Evolutionary conservation across 1,140 invertebrate genomes (phyloP).

Genomic region (Spodoptera frugiperda): DNA sequence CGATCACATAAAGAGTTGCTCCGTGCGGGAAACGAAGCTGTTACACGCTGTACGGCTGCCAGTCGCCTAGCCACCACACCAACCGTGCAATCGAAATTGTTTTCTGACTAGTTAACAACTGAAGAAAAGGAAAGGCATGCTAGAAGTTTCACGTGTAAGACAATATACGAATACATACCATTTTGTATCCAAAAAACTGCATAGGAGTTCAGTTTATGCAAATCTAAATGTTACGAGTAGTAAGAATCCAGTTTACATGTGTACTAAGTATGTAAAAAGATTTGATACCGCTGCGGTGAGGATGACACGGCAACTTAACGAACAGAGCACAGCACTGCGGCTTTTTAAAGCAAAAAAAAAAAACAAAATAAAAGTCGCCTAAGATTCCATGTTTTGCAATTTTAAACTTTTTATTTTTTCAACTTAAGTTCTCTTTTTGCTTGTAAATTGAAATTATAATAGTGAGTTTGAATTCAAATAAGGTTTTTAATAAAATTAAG

Average conservation of each 20-base stretch:
- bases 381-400: conserved; percentile 29
- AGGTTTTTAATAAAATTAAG: conserved; percentile 31
- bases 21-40: too few species aligned
- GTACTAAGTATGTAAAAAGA: too few species aligned
- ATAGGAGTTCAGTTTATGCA: neutral
- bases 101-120: too few species aligned
- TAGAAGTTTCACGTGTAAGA: neutral
- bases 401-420: conserved; percentile 27
- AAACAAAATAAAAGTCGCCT: conserved; percentile 7
- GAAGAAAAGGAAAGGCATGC: too few species aligned
- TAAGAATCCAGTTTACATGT: neutral
- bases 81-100: too few species aligned
- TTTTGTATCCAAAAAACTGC: neutral
- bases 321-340: neutral
- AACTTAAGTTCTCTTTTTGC: conserved; percentile 12
- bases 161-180: neutral
- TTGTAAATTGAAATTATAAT: conserved; percentile 36
- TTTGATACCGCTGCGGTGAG: too few species aligned
- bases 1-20: too few species aligned
- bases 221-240: neutral
- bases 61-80: too few species aligned
- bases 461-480: conserved; percentile 27
- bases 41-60: too few species aligned
- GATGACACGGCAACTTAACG: neutral
- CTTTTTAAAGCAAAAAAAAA: conserved; percentile 12